Percentiles rank a stretch among this genome's conserved stretches.
Evolutionary conservation across 2,888 invertebrate genomes (phyloP).

Genomic region (Dolichomitus sp.): DNA sequence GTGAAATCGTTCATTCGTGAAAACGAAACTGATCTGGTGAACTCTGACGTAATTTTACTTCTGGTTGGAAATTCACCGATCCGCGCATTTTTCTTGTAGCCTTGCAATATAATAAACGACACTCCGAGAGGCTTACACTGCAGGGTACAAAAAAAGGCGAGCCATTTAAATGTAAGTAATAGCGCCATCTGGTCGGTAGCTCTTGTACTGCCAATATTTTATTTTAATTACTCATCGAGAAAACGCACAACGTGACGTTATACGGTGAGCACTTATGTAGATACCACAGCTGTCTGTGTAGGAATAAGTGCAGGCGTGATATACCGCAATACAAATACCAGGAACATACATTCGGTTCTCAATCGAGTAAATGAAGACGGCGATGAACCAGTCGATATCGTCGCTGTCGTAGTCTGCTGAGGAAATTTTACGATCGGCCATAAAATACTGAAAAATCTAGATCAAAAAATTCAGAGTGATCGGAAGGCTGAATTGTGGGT

Average conservation of each 20-base stretch:
- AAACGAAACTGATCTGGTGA: conserved; percentile 34
- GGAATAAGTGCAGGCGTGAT: conserved; percentile 17
- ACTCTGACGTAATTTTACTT: not conserved
- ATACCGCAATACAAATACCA: conserved; percentile 35
- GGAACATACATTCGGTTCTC: conserved; percentile 26
- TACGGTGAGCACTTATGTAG: not conserved
- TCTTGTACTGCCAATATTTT: conserved; percentile 2
- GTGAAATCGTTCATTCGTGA: conserved; percentile 55
- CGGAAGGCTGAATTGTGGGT: conserved; percentile 11
- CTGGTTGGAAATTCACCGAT: not conserved
- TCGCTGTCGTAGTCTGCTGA: conserved; percentile 8
- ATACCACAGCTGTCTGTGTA: not conserved
- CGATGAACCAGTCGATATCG: conserved; percentile 21
- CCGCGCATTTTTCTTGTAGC: not conserved
- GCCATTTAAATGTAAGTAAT: conserved; percentile 30
- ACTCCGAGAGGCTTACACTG: not conserved
- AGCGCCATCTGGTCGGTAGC: not conserved
- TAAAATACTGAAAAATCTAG: conserved; percentile 64
- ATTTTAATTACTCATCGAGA: conserved; percentile 41
- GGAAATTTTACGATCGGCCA: conserved; percentile 62
- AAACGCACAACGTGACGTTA: conserved; percentile 13
- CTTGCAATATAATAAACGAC: conserved; percentile 10
- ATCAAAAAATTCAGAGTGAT: conserved; percentile 62
- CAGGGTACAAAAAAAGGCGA: not conserved
- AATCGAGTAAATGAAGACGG: conserved; percentile 43